Evolutionary conservation across 1,140 invertebrate species (phyloP), one percentile per base, ranked within the genome.

Genomic region (Hylyphantes graminicola): DNA sequence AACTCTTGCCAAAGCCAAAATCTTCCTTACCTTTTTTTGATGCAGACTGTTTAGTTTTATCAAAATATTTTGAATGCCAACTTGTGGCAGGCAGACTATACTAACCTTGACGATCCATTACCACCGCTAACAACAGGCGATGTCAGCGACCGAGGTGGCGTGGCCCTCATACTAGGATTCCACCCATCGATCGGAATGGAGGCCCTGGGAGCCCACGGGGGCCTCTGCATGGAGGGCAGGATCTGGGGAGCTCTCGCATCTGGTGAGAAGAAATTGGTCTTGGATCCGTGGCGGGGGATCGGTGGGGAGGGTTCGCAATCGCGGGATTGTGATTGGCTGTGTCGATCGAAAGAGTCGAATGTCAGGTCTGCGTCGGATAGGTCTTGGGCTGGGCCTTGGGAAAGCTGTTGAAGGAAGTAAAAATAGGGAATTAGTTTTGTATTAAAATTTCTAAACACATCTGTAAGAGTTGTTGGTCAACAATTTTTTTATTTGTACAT

Each of bases 251-350:
- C 10, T 13, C 84, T 53, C 12, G 64, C 76, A 57, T 70, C 50
- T 73, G 93, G 93, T 88, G 95, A 92, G 91, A 97, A 97, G 90
- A 98, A 95, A 91, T 97, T 98, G 87, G 92, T 96, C 89, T 96
- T 94, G 64, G 96, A 97, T 87, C 95, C 96, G 86, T 96, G 94
- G 87, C 95, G 92, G 89, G 96, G 95, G 80, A 96, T 91, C n/a
- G 96, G 95, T 51, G 96, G 96, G 86, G 96, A 96, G 51, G 96
- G 95, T 89, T 97, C 96, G 90, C 96, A 97, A 91, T 97, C 96
- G 88, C 88, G 81, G 0, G 88, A 88, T 70, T 96, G 94, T 55
- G 95, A 95, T 89, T 87, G 86, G 19, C 81, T 86, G 12, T 68
- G 82, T 6, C 53, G 19, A 13, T 86, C 86, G 72, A 81, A 80